Conservation (phyloP, 2,888 invertebrate species). For the Magallana nippona region DNA sequence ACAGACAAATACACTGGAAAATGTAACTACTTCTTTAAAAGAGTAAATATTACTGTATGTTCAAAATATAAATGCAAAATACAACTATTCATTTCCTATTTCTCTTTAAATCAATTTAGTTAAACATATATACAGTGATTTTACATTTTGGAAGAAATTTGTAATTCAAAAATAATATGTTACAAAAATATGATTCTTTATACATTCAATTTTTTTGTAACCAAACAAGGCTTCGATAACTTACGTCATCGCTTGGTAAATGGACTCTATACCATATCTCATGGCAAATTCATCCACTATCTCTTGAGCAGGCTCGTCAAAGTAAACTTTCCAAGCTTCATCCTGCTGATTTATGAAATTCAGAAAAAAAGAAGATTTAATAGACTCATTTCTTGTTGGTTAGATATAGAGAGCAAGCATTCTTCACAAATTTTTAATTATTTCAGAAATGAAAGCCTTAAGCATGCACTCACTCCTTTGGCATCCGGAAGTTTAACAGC, state of each 20-base stretch:
- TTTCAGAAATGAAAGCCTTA: neutral
- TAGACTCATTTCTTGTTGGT: no score
- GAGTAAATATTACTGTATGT: no score
- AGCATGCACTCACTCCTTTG: conserved; percentile 84
- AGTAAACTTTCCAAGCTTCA: conserved; percentile 99
- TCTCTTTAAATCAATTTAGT: no score
- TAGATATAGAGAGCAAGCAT: neutral
- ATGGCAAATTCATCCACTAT: conserved; percentile 99
- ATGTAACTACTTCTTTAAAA: no score
- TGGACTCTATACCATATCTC: conserved; percentile 99
- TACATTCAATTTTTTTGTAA: neutral
- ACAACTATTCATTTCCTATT: no score
- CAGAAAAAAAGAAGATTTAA: no score
- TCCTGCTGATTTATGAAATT: conserved; percentile 83
- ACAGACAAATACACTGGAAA: no score
- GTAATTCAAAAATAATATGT: no score
- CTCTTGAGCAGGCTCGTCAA: conserved; percentile 98
- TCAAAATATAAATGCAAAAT: no score
- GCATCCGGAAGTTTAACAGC: conserved; percentile 94
- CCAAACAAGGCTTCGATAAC: conserved; percentile 71
- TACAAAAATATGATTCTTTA: no score
- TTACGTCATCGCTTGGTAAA: conserved; percentile 99
- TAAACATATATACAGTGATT: no score
- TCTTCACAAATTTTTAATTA: neutral
- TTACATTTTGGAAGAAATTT: no score